These are phyloP conservation scores for Eolophus roseicapilla DNA, from an alignment of 2,113 vertebrate species.

Conservation along the genomic window DNA sequence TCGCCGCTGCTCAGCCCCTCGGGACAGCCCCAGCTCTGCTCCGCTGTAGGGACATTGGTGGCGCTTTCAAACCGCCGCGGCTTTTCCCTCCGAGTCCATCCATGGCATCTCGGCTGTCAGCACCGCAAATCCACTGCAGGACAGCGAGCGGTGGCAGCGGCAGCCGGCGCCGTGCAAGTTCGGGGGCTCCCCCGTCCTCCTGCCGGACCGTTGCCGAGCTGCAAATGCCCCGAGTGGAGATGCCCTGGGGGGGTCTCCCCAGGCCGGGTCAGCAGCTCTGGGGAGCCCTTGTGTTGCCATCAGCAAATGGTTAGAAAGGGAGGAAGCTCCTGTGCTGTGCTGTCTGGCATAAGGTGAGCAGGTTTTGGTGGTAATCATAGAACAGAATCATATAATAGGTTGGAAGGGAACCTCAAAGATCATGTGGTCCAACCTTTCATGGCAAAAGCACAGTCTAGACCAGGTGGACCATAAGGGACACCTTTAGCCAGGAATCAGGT, in stretches of 20 bases:
- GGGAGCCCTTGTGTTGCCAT: not conserved
- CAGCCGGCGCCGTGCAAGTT: not conserved
- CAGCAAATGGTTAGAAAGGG: not conserved
- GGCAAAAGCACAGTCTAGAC: not conserved
- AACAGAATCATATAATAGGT: not conserved
- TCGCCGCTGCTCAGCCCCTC: no score
- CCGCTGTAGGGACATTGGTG: no score
- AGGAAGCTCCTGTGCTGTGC: not conserved
- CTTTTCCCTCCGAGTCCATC: no score
- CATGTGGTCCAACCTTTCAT: not conserved
- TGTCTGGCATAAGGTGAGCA: not conserved
- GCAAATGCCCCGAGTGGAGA: no score
- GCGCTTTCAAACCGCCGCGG: no score
- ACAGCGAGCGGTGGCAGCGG: not conserved
- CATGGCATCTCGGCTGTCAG: not conserved
- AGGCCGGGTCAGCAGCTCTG: not conserved
- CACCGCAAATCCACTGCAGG: not conserved
- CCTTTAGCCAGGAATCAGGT: not conserved
- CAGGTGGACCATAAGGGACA: not conserved
- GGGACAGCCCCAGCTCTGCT: no score
- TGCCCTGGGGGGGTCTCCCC: not conserved
- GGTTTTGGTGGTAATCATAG: not conserved
- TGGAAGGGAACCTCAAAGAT: not conserved
- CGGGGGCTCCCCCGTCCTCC: fast-evolving
- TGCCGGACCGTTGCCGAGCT: not conserved